phyloP scores from a whole-genome alignment of 2,113 vertebrate species.

The Heptranchias perlo region DNA sequence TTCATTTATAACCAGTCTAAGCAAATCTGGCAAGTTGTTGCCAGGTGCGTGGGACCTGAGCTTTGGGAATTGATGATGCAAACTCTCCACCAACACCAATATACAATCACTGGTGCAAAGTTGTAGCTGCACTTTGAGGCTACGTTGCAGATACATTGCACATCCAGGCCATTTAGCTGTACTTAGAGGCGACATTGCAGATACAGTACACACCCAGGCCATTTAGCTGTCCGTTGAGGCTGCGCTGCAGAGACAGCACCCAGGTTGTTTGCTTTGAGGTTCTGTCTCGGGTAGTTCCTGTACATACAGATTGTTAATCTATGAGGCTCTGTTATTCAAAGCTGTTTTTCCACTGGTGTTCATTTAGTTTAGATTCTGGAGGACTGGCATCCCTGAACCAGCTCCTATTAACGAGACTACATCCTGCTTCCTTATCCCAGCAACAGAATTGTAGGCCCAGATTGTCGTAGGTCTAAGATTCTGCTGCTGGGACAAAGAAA shows the following conservation, averaged over 20 bases:
- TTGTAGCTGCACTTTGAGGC: background rate
- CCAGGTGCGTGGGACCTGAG: background rate
- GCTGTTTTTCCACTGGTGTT: background rate
- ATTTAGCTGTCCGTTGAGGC: background rate
- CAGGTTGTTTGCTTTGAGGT: background rate
- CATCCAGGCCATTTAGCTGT: background rate
- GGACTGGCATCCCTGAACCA: background rate
- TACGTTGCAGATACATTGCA: background rate
- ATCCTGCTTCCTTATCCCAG: background rate
- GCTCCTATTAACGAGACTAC: background rate
- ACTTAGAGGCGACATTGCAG: background rate
- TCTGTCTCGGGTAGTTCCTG: background rate
- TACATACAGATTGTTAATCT: background rate
- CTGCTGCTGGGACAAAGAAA: background rate
- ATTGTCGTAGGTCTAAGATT: background rate
- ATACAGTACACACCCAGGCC: background rate
- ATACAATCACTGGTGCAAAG: background rate
- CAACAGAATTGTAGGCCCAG: background rate
- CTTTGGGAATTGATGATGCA: background rate
- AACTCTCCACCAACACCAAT: background rate
- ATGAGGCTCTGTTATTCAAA: background rate
- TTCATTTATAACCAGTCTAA: background rate
- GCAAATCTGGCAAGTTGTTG: background rate
- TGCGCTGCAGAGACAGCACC: background rate
- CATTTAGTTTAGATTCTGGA: background rate